Percentiles rank a stretch among this genome's conserved stretches.
Evolutionary conservation across 2,888 invertebrate genomes (phyloP).

Genomic region (Diadegma fenestrale): DNA sequence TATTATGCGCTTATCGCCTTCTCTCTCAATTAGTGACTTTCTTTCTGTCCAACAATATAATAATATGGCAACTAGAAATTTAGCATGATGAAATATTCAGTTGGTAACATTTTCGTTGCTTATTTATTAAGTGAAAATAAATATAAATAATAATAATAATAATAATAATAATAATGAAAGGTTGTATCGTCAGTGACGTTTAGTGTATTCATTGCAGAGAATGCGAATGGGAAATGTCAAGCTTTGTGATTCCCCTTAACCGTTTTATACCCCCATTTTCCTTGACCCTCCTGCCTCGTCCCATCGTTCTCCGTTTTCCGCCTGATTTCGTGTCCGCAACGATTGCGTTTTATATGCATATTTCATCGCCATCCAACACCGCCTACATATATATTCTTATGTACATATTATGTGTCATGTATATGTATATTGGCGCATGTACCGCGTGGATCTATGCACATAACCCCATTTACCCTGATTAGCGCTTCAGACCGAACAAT

Average conservation of each 20-base stretch:
- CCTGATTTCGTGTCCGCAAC: conserved; percentile 57
- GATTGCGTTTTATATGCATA: conserved; percentile 60
- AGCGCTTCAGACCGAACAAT: conserved; percentile 65
- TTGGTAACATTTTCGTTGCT: not conserved
- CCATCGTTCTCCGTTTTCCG: conserved; percentile 45
- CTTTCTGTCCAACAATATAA: not conserved
- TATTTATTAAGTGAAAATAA: not conserved
- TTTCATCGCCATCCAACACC: conserved; percentile 45
- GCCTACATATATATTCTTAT: not conserved
- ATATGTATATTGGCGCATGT: not conserved
- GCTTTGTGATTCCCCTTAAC: conserved; percentile 46
- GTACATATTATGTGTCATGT: not conserved
- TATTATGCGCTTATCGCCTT: not conserved
- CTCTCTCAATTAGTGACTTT: not conserved
- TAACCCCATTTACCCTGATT: conserved; percentile 65
- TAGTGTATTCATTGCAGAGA: conserved; percentile 43
- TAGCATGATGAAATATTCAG: not conserved
- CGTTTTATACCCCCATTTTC: conserved; percentile 9
- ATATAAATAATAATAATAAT: conserved; percentile 35
- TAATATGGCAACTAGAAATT: not conserved
- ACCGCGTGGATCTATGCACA: conserved; percentile 37
- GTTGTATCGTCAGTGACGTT: conserved; percentile 8
- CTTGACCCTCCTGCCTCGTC: conserved; percentile 18
- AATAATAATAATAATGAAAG: conserved; percentile 42
- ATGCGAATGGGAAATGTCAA: conserved; percentile 52